A percentile compares a stretch with the other conserved stretches of the same genome.
These are phyloP conservation scores for Calliphora vomitoria DNA, from an alignment of 2,888 invertebrate species.

Conservation along the genomic window DNA sequence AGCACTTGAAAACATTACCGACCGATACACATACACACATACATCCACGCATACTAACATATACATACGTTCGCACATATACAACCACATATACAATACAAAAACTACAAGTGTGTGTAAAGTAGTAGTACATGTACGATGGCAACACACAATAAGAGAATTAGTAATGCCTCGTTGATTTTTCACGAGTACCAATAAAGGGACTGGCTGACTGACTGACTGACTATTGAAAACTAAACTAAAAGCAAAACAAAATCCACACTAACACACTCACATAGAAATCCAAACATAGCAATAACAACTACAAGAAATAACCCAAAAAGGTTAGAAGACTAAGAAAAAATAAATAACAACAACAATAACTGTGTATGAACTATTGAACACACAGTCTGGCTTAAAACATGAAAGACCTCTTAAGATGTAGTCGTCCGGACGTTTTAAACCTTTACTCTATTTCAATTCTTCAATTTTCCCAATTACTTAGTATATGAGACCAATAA, in stretches of 20 bases:
- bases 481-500: too few species aligned
- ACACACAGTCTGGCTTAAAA: constrained; percentile 22
- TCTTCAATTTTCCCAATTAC: too few species aligned
- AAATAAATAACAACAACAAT: constrained; percentile 30
- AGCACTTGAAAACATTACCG: constrained; percentile 65
- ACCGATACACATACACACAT: constrained; percentile 16
- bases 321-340: constrained; percentile 33
- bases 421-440: too few species aligned
- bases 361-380: constrained; percentile 20
- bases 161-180: constrained; percentile 68
- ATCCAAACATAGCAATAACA: constrained; percentile 21
- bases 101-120: background rate
- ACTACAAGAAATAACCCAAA: constrained; percentile 21
- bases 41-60: background rate
- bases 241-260: constrained; percentile 33
- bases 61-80: background rate
- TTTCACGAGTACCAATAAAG: constrained; percentile 66
- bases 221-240: constrained; percentile 32
- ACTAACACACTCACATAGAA: background rate
- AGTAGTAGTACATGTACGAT: constrained; percentile 7
- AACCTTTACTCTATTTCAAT: too few species aligned
- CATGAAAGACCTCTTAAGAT: background rate
- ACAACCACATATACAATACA: background rate
- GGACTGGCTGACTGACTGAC: constrained; percentile 4
- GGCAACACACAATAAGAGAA: constrained; percentile 64